phyloP scores from a whole-genome alignment of 2,888 invertebrate genomes.

The Chaitophorus viminalis region DNA sequence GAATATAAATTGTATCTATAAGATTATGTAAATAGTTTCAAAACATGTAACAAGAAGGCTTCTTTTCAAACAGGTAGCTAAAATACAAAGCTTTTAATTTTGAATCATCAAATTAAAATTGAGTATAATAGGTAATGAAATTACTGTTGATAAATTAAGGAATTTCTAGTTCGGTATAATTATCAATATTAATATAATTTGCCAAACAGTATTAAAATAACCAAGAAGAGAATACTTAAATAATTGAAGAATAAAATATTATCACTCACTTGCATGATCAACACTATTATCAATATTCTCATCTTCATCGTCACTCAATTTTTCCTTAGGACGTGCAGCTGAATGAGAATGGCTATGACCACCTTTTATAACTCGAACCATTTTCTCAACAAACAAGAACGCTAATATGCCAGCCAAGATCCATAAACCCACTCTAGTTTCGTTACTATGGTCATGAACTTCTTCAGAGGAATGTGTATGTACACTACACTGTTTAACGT shows the following conservation, averaged over 20 bases:
- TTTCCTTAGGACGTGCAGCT: constrained; percentile 39
- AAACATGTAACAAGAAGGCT: too few species aligned
- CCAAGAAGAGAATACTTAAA: not conserved
- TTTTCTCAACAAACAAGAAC: constrained; percentile 93
- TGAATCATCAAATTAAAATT: too few species aligned
- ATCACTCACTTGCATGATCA: constrained; percentile 61
- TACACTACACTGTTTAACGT: constrained; percentile 67
- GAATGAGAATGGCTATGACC: constrained; percentile 81
- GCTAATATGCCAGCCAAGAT: constrained; percentile 92
- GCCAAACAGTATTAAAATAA: not conserved
- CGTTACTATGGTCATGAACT: constrained; percentile 73
- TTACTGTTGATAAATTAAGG: too few species aligned
- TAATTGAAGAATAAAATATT: not conserved
- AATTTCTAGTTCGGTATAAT: too few species aligned
- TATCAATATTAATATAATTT: not conserved
- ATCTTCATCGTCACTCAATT: constrained; percentile 55
- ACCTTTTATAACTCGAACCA: constrained; percentile 86
- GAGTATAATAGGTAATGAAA: too few species aligned
- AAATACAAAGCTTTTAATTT: too few species aligned
- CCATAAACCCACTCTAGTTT: constrained; percentile 88
- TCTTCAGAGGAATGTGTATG: constrained; percentile 71
- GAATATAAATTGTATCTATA: too few species aligned
- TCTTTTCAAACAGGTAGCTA: too few species aligned
- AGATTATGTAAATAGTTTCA: too few species aligned
- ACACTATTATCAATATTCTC: constrained; percentile 67